Percentiles rank a stretch among this genome's conserved stretches.
phyloP scores from a whole-genome alignment of 2,113 vertebrate species.

The Pelvicachromis taeniatus region DNA sequence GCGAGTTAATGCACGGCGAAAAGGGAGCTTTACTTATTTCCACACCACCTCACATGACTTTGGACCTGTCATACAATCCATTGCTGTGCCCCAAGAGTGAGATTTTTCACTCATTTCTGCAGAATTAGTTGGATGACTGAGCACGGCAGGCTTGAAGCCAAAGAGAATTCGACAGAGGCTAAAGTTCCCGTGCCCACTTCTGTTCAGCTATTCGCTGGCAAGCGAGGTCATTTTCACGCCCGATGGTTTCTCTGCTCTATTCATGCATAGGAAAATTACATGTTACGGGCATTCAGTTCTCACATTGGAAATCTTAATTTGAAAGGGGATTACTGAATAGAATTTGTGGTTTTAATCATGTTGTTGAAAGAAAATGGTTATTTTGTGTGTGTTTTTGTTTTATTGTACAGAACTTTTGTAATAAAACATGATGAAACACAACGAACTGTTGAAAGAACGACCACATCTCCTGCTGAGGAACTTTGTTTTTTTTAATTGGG shows the following conservation, averaged over 20 bases:
- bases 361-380: slow-evolving; percentile 36
- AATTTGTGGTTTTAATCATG: slow-evolving; percentile 34
- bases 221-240: slow-evolving; percentile 9
- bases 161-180: slow-evolving; percentile 5
- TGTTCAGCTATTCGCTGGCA: background rate
- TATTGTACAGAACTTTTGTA: slow-evolving; percentile 72
- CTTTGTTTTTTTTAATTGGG: slow-evolving; percentile 27
- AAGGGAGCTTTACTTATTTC: background rate
- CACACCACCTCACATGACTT: slow-evolving; percentile 3
- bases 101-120: slow-evolving; percentile 6
- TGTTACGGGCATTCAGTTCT: background rate
- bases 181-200: background rate
- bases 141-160: slow-evolving; percentile 3
- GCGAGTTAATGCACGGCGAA: background rate
- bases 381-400: slow-evolving; percentile 58
- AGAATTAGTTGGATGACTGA: slow-evolving; percentile 15
- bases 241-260: background rate
- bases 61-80: slow-evolving; percentile 11
- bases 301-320: background rate
- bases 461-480: background rate
- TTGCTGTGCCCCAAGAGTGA: background rate
- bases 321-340: background rate
- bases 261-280: background rate
- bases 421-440: slow-evolving; percentile 54
- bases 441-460: slow-evolving; percentile 14